Evolutionary conservation across 2,113 vertebrate species (phyloP).

Genomic region (Lutjanus erythropterus): DNA sequence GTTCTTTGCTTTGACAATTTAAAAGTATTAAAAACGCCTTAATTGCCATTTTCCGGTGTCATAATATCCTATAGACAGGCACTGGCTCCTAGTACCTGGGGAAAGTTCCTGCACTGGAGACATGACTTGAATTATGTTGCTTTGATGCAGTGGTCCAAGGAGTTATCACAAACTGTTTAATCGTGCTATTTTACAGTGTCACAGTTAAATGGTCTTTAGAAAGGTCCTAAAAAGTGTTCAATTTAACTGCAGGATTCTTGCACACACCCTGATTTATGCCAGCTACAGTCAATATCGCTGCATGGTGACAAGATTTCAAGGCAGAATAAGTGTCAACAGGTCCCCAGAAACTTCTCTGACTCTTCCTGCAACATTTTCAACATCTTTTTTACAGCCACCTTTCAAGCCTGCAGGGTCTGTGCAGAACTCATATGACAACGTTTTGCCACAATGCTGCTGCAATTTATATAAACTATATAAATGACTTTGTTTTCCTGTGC

Average conservation of each 20-base stretch:
- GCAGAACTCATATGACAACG: neutral
- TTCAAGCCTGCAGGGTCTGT: neutral
- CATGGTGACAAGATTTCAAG: neutral
- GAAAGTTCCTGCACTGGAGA: no score
- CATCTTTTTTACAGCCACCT: neutral
- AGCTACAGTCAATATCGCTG: neutral
- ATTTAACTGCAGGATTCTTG: no score
- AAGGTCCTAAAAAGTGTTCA: no score
- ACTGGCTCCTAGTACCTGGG: no score
- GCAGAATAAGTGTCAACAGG: neutral
- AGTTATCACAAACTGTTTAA: no score
- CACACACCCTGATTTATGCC: neutral
- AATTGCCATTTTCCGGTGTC: no score
- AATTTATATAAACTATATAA: neutral
- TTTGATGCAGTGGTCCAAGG: no score
- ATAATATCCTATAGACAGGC: no score
- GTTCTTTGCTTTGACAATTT: neutral
- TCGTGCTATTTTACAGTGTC: no score
- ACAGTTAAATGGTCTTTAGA: no score
- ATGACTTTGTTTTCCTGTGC: neutral
- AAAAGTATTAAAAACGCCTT: no score
- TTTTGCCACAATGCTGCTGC: neutral
- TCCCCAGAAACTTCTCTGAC: slow-evolving; percentile 1
- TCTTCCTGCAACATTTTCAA: slow-evolving; percentile 6
- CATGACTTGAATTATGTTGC: no score